Conservation (phyloP, 2,888 invertebrate genomes). For the Chaetogeoica ovagalla region DNA sequence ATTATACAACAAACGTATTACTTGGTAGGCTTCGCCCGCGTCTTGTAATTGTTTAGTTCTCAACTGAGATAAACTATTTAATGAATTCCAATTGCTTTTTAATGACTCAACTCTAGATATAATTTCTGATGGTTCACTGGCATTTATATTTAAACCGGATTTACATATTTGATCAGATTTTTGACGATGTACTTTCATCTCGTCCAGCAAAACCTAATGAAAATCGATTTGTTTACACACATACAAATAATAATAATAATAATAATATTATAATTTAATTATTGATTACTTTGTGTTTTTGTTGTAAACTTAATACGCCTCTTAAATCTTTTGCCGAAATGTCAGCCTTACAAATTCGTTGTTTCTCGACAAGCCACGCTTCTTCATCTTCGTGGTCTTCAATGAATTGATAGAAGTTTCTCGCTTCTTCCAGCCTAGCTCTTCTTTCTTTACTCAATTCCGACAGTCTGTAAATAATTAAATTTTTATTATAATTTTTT, state of each 20-base stretch:
- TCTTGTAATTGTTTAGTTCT: slow-evolving; percentile 79
- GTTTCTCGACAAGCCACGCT: slow-evolving; percentile 94
- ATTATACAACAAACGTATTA: slow-evolving; percentile 57
- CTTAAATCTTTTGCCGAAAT: slow-evolving; percentile 91
- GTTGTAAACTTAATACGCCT: slow-evolving; percentile 84
- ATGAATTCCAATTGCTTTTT: slow-evolving; percentile 83
- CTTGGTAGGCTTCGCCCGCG: slow-evolving; percentile 89
- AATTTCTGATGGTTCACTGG: slow-evolving; percentile 85
- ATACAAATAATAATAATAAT: background rate
- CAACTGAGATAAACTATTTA: slow-evolving; percentile 78
- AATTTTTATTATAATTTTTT: background rate
- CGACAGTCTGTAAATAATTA: slow-evolving; percentile 62
- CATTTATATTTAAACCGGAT: slow-evolving; percentile 75
- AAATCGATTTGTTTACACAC: background rate
- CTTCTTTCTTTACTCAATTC: slow-evolving; percentile 77
- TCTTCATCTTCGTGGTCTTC: slow-evolving; percentile 98
- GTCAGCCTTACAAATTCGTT: slow-evolving; percentile 88
- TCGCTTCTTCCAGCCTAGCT: slow-evolving; percentile 84
- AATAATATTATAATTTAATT: slow-evolving; percentile 58
- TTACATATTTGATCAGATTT: slow-evolving; percentile 73
- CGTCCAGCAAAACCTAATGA: slow-evolving; percentile 69
- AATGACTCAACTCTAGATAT: slow-evolving; percentile 77
- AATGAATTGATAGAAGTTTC: slow-evolving; percentile 91
- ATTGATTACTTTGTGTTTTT: slow-evolving; percentile 78
- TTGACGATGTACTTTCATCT: slow-evolving; percentile 77